Evolutionary conservation across 2,797 vertebrate species (phyloP), one percentile per base, ranked within the genome.

Genomic region (Leptodactylus fallax): DNA sequence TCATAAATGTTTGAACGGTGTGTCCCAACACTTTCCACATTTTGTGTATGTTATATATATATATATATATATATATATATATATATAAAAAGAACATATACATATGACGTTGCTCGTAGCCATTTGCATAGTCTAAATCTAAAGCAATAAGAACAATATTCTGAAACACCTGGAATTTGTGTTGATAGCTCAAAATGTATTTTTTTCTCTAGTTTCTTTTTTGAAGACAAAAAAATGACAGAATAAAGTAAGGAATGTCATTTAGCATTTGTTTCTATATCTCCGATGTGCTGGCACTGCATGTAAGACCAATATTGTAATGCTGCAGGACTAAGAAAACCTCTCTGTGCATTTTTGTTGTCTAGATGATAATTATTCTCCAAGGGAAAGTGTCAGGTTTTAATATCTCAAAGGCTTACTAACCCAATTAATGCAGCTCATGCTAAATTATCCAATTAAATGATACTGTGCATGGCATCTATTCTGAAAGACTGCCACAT

Each of bases 371-470:
- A 89, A 89, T 89, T 83, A 87, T 89, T 79, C 88, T 87, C 80
- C 85, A 83, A 89, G 84, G 88, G 53, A 86, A 89, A 83, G 80
- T 69, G 56, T 89, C 84, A 72, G 80, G 85, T 86, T 89, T 89
- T 89, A 89, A 89, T 89, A 89, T 89, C 88, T 89, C 88, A 89
- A 87, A 89, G 88, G 85, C 88, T 83, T 89, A 86, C 85, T 89
- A 89, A 89, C 85, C 88, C 85, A 87, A 86, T 89, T 89, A 89
- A 89, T 89, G 80, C 79, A 71, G 79, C 85, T 87, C 85, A 89
- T 89, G 85, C 88, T 89, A 89, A 89, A 89, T 89, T 83, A 89
- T 86, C 85, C 85, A 89, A 87, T 86, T 89, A 89, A 89, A 86
- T 79, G 85, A 86, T 83, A 89, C 72, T 89, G 84, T 89, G 85